A percentile compares a stretch with the other conserved stretches of the same genome.
phyloP scores from a whole-genome alignment of 2,113 vertebrate species.

The Hippocampus guttulatus region DNA sequence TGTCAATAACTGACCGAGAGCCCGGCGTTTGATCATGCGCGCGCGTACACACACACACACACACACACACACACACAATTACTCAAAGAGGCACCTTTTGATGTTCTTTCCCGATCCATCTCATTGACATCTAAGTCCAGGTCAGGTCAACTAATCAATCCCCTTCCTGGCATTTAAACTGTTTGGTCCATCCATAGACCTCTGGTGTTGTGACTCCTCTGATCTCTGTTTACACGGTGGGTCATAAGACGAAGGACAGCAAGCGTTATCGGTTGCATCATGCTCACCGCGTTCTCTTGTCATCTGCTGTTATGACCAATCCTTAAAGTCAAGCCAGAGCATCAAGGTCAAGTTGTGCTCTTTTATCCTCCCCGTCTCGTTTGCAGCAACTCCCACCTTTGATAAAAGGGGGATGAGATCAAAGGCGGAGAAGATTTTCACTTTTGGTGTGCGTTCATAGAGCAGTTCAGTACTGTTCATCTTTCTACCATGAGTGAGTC shows the following conservation, averaged over 20 bases:
- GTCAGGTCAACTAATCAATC: conserved; percentile 65
- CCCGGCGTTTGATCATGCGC: conserved; percentile 38
- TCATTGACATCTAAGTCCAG: conserved; percentile 49
- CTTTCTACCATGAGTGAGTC: background rate
- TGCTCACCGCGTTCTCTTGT: background rate
- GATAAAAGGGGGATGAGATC: background rate
- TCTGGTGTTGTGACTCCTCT: conserved; percentile 43
- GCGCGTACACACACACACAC: conserved; percentile 8
- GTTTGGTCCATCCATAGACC: conserved; percentile 45
- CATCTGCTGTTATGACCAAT: background rate
- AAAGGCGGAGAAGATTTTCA: background rate
- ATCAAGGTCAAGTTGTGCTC: conserved; percentile 37
- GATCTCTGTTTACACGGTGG: conserved; percentile 40
- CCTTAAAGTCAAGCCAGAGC: conserved; percentile 17
- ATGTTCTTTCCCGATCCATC: conserved; percentile 60
- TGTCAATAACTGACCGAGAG: conserved; percentile 41
- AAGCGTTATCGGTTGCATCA: conserved; percentile 1
- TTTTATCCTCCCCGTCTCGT: conserved; percentile 24
- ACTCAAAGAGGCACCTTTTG: conserved; percentile 34
- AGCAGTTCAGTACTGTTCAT: background rate
- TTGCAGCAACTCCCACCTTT: conserved; percentile 1
- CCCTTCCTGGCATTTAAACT: conserved; percentile 60
- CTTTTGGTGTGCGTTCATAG: background rate
- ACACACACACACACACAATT: conserved; percentile 15
- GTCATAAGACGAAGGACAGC: background rate